Evolutionary conservation across 2,113 vertebrate species (phyloP), one percentile per base, ranked within the genome.

Genomic region (Rostratula benghalensis): DNA sequence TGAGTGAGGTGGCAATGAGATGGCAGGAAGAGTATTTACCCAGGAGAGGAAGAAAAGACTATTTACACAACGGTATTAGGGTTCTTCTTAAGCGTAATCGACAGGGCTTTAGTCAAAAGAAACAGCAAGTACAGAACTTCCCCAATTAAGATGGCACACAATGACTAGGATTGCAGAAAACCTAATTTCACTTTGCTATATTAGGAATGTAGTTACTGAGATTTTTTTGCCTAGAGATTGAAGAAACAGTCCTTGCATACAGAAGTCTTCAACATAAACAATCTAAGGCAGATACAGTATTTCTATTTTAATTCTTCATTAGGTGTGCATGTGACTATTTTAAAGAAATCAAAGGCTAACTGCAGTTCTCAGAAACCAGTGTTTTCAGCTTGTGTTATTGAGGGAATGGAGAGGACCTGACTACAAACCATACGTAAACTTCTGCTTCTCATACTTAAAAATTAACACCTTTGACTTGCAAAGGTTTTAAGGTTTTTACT

Each of bases 41-140:
- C 92, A 90, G 63, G 45, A 90, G 57, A 88, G 56, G 51, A 94
- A 87, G 73, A 83, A 95, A 89, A 78, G 53, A 18, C 31, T 74
- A 25, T 86, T 91, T 77, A 77, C 41, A 81, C 59, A 70, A 41
- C 11, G 6, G 12, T 30, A 33, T 68, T 71, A 48, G 33, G 53
- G 60, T 64, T 54, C 27, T 64, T 79, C 35, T 46, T 64, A 68
- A 82, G 48, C 65, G 57, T 25, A 64, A 46, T 75, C n/a, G 8
- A 12, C 65, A 63, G 9, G 18, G 22, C 20, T 87, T 91, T 10
- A 74, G 10, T 60, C 57, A 87, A 86, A 89, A 61, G 41, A 83
- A 90, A 80, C 39, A 23, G 24, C 41, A 81, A 39, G 14, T 18
- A 48, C 45, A 84, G 83, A 89, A 53, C 18, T 80, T 68, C 19